phyloP scores from a whole-genome alignment of 2,797 vertebrate genomes.

The Cirrhinus mrigala region DNA sequence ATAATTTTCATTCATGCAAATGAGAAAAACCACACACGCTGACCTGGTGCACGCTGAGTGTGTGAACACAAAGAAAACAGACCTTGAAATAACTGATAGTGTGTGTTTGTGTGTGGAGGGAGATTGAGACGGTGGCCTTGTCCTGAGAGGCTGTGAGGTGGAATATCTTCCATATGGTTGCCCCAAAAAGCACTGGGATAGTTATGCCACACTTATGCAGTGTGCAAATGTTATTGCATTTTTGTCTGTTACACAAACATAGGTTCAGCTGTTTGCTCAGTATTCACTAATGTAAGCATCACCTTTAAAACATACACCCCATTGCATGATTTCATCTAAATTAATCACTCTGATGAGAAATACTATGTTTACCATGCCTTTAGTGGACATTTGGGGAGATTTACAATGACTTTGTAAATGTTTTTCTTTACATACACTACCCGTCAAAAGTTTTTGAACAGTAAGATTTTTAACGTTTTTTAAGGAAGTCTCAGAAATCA shows the following conservation, averaged over 20 bases:
- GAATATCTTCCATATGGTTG: conserved; percentile 12
- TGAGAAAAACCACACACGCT: conserved; percentile 7
- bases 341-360: not conserved
- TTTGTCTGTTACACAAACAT: not conserved
- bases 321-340: not conserved
- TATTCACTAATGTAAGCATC: not conserved
- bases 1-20: conserved; percentile 59
- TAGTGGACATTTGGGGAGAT: not conserved
- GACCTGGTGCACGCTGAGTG: not conserved
- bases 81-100: conserved; percentile 41
- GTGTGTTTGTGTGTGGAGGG: conserved; percentile 14
- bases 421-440: too few species aligned
- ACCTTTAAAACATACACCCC: not conserved
- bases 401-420: too few species aligned
- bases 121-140: conserved; percentile 8
- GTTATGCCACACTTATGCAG: too few species aligned
- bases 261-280: not conserved
- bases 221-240: not conserved
- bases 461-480: too few species aligned
- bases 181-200: not conserved
- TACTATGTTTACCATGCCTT: not conserved
- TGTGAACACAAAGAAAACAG: conserved; percentile 41
- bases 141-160: not conserved
- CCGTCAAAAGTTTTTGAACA: too few species aligned
- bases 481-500: too few species aligned